Percentiles rank a stretch among this genome's conserved stretches.
Conservation (phyloP, 1,140 invertebrate genomes). For the Cydia fagiglandana region DNA sequence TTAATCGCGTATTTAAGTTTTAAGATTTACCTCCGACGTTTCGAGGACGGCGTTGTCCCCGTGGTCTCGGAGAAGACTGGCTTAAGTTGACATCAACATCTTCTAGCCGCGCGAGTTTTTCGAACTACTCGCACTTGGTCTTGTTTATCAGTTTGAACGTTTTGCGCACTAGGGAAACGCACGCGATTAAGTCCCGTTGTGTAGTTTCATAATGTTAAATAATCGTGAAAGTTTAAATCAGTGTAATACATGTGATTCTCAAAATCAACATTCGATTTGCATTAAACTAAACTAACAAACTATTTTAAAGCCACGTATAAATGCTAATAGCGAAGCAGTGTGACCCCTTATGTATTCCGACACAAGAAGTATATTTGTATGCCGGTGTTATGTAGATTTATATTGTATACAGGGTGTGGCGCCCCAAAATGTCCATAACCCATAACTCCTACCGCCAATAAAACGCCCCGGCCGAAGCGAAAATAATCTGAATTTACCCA, state of each 20-base stretch:
- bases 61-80: too few species aligned
- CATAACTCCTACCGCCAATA: constrained; percentile 14
- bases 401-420: not conserved
- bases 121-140: too few species aligned
- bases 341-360: not conserved
- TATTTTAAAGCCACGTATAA: not conserved
- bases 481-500: constrained; percentile 24
- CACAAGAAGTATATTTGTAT: constrained; percentile 8
- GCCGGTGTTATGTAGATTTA: constrained; percentile 6
- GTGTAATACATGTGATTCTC: not conserved
- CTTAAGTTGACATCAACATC: too few species aligned
- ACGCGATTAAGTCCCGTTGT: too few species aligned
- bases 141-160: too few species aligned
- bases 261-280: not conserved
- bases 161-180: too few species aligned
- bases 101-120: too few species aligned
- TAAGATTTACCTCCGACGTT: too few species aligned
- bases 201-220: too few species aligned
- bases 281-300: not conserved
- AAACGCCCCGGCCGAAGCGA: constrained; percentile 7
- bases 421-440: constrained; percentile 12
- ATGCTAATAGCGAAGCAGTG: constrained; percentile 13
- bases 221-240: too few species aligned
- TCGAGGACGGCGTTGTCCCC: too few species aligned
- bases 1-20: too few species aligned